A percentile compares a stretch with the other conserved stretches of the same genome.
Conservation (phyloP, 2,888 invertebrate genomes). For the Lymantria monacha region DNA sequence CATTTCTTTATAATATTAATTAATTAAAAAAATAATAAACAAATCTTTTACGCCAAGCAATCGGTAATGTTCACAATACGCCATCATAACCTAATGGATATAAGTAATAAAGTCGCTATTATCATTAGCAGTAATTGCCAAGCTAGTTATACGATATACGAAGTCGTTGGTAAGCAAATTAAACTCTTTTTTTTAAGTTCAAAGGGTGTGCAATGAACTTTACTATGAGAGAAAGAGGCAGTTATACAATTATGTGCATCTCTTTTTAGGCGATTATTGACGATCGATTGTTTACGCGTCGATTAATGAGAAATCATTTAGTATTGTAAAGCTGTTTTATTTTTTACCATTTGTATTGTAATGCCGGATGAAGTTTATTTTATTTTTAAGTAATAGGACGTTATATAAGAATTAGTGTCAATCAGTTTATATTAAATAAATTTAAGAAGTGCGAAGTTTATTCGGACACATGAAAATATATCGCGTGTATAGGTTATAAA, state of each 20-base stretch:
- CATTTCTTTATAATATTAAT: too few relatives aligned
- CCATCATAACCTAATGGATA: constrained; percentile 49
- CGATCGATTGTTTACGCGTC: constrained; percentile 21
- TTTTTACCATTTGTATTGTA: not conserved
- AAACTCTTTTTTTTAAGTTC: constrained; percentile 44
- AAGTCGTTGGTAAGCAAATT: constrained; percentile 44
- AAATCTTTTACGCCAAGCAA: constrained; percentile 20
- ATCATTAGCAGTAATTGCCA: constrained; percentile 65
- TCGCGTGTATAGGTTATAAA: too few relatives aligned
- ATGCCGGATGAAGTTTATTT: not conserved
- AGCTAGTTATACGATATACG: constrained; percentile 40
- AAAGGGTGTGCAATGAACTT: constrained; percentile 41
- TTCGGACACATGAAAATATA: too few relatives aligned
- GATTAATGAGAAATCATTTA: constrained; percentile 24
- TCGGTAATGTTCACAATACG: constrained; percentile 37
- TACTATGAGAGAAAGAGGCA: constrained; percentile 20
- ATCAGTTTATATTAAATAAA: too few relatives aligned
- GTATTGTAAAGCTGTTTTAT: constrained; percentile 4
- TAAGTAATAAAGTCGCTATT: constrained; percentile 59
- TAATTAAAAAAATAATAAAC: constrained; percentile 5
- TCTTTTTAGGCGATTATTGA: constrained; percentile 32
- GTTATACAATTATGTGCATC: constrained; percentile 34
- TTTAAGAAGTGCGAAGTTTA: too few relatives aligned
- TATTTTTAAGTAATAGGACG: too few relatives aligned
- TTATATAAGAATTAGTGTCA: too few relatives aligned